Base-by-base conservation (phyloP, 2,113 vertebrate species). In the Uria lomvia region DNA sequence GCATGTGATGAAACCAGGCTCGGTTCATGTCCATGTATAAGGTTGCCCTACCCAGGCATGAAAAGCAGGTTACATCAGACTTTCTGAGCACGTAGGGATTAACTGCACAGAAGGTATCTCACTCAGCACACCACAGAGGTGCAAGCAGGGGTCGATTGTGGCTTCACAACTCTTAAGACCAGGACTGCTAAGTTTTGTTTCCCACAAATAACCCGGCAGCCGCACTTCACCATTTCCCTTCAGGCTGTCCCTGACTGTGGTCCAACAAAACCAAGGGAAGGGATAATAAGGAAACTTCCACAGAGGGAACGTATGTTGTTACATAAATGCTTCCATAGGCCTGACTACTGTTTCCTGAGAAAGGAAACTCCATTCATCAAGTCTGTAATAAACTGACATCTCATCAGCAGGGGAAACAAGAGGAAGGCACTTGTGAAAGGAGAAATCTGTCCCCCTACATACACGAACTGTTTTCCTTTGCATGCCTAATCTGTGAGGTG, bases 291-390 rank as follows among this genome's bases (percentile, higher is more conserved):
- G 94, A 94, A 56, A 60, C 66, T 88, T 88, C 66, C 79, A 77
- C 2, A 1, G 63, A 70, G 84, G 78, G 89, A 67, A 83, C 5
- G 27, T 79, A 74, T 92, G 86, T 73, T 73, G 67, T 93, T 95
- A 92, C 90, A 90, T 88, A 96, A 97, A 80, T 92, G 90, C 95
- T 97, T 96, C 93, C 91, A 95, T 96, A 86, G 92, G 63, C 84
- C 94, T 73, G 94, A 97, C 95, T 97, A 97, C 96, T 93, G 97
- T 95, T 97, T 97, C 95, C 95, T 95, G 96, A 91, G 95, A 97
- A 96, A 96, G 96, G 97, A 97, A 97, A 96, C 94, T 90, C 96
- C 94, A 96, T 97, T 96, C 95, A 97, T 97, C 97, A 97, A 96
- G 89, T 96, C 80, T 90, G 76, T 91, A 97, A 94, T 94, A 87